A percentile compares a stretch with the other conserved stretches of the same genome.
Evolutionary conservation across 2,888 invertebrate species (phyloP).

Genomic region (Lutraria lutraria): DNA sequence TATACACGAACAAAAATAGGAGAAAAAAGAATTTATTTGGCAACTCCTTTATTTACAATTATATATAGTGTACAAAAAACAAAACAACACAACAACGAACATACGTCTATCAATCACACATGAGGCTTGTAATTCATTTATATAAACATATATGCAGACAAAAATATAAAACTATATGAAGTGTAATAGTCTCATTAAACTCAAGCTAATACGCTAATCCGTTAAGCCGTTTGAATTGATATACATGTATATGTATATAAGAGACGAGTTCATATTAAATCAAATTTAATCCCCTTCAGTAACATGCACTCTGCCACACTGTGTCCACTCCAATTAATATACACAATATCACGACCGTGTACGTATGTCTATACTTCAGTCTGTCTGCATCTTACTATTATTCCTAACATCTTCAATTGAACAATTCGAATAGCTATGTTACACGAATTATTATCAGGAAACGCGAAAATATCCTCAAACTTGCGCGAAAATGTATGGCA

Average conservation of each 20-base stretch:
- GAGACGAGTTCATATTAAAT: neutral
- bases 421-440: neutral
- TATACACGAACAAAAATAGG: neutral
- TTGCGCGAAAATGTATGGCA: constrained; percentile 21
- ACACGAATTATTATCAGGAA: neutral
- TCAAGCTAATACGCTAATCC: constrained; percentile 7
- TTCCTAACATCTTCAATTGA: neutral
- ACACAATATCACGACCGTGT: neutral
- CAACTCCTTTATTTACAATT: constrained; percentile 19
- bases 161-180: neutral
- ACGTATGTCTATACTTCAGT: neutral
- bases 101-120: constrained; percentile 10
- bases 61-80: constrained; percentile 29
- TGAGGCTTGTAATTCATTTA: neutral
- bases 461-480: neutral
- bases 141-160: constrained; percentile 8
- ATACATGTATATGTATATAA: too few relatives aligned
- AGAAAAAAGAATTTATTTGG: neutral
- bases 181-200: neutral
- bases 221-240: neutral
- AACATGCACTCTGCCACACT: neutral
- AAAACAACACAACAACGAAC: constrained; percentile 2
- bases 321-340: neutral
- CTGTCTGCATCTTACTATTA: neutral
- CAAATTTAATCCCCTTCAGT: neutral